A percentile compares a stretch with the other conserved stretches of the same genome.
These are phyloP conservation scores for Stomatorhinus ivindoensis DNA, from an alignment of 2,113 vertebrate genomes.

Conservation along the genomic window DNA sequence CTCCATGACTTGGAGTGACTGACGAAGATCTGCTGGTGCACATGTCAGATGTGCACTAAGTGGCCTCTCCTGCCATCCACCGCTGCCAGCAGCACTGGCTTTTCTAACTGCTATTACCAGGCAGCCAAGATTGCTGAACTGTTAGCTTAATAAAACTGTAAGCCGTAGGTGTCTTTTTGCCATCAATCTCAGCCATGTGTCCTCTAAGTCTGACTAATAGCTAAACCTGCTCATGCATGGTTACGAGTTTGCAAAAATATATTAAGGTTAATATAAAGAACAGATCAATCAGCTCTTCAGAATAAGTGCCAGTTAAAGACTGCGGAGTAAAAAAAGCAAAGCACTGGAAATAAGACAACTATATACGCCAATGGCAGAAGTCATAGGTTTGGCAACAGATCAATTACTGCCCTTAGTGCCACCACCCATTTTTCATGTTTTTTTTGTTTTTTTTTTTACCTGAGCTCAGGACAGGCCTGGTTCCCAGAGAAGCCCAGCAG, in stretches of 20 bases:
- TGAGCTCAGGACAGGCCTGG: constrained; percentile 84
- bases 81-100: neutral
- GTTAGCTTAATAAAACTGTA: neutral
- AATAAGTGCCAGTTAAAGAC: neutral
- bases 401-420: neutral
- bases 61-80: neutral
- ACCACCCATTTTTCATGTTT: too few species aligned
- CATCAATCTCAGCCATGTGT: neutral
- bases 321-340: neutral
- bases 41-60: neutral
- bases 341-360: neutral
- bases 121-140: neutral
- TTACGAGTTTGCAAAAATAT: neutral
- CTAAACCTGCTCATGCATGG: neutral
- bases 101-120: neutral
- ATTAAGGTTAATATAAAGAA: neutral
- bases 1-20: neutral
- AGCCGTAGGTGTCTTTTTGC: neutral
- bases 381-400: neutral
- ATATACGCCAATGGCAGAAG: neutral
- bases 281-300: neutral
- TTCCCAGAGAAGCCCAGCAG: constrained; percentile 85
- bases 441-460: constrained; percentile 53
- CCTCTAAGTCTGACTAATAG: neutral
- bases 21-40: neutral